A percentile compares a stretch with the other conserved stretches of the same genome.
Conservation (phyloP, 2,113 vertebrate genomes). For the Cephalopterus ornatus region DNA sequence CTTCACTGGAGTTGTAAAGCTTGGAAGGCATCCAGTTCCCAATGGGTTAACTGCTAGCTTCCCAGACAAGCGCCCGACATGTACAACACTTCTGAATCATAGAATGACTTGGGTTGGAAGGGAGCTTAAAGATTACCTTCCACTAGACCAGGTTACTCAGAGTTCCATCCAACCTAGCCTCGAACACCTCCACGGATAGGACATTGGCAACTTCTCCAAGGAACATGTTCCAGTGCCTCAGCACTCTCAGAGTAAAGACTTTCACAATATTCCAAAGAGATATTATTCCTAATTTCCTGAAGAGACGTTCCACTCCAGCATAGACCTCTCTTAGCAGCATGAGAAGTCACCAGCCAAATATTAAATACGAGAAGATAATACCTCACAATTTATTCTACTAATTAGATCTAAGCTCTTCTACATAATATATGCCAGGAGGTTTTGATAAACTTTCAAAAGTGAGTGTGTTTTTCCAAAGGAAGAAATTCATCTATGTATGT, state of each 20-base stretch:
- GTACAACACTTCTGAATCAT: background rate
- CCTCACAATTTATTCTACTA: background rate
- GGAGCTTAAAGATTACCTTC: background rate
- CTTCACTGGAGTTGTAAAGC: background rate
- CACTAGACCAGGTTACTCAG: background rate
- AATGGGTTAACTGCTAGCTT: background rate
- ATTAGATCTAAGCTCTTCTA: background rate
- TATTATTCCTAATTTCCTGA: background rate
- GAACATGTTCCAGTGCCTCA: background rate
- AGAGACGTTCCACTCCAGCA: background rate
- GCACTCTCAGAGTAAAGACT: background rate
- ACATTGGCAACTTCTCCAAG: background rate
- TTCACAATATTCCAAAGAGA: background rate
- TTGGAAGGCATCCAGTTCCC: background rate
- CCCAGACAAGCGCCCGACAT: fast-evolving
- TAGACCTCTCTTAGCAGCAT: background rate
- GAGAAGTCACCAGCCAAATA: background rate
- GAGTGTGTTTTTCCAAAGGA: background rate
- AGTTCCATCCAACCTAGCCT: background rate
- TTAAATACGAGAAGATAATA: background rate
- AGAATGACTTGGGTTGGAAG: background rate
- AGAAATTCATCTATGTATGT: background rate
- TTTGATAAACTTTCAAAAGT: background rate
- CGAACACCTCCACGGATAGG: background rate
- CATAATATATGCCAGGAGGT: background rate